Conservation (phyloP, 1,140 invertebrate species). For the Mactra quadrangularis region DNA sequence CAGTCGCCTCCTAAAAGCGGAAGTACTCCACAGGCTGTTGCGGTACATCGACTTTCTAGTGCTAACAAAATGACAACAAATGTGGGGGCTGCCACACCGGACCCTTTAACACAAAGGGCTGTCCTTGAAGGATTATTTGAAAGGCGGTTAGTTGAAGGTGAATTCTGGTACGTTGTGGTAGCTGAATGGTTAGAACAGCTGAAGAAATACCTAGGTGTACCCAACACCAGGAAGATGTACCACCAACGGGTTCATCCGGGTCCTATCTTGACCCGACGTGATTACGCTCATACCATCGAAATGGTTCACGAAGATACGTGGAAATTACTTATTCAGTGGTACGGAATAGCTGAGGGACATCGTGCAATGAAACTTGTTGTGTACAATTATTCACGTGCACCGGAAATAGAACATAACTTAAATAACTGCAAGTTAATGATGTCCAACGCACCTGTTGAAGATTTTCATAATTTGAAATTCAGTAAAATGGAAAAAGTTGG, state of each 20-base stretch:
- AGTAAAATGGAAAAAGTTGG: slow-evolving; percentile 82
- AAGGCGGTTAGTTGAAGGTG: slow-evolving; percentile 75
- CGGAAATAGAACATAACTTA: slow-evolving; percentile 80
- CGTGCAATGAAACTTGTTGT: slow-evolving; percentile 80
- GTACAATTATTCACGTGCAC: slow-evolving; percentile 75
- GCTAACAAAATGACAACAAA: slow-evolving; percentile 49
- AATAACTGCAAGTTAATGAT: slow-evolving; percentile 81
- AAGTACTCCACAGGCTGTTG: slow-evolving; percentile 12
- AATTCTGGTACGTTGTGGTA: slow-evolving; percentile 81
- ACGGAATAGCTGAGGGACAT: slow-evolving; percentile 79
- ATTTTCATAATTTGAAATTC: slow-evolving; percentile 80
- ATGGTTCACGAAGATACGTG: slow-evolving; percentile 81
- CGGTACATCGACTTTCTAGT: slow-evolving; percentile 54
- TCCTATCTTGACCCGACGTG: slow-evolving; percentile 75
- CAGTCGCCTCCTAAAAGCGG: slow-evolving; percentile 25
- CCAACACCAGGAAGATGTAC: slow-evolving; percentile 76
- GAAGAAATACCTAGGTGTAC: slow-evolving; percentile 78
- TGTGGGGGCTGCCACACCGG: slow-evolving; percentile 68
- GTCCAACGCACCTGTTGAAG: slow-evolving; percentile 72
- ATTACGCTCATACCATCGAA: slow-evolving; percentile 80
- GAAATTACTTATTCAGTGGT: slow-evolving; percentile 79
- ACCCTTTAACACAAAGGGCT: slow-evolving; percentile 74
- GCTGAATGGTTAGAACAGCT: slow-evolving; percentile 81
- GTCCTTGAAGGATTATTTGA: slow-evolving; percentile 77
- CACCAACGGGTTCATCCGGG: slow-evolving; percentile 76